Evolutionary conservation across 2,797 vertebrate species (phyloP).

Genomic region (Enteromius afrohamiltoni): DNA sequence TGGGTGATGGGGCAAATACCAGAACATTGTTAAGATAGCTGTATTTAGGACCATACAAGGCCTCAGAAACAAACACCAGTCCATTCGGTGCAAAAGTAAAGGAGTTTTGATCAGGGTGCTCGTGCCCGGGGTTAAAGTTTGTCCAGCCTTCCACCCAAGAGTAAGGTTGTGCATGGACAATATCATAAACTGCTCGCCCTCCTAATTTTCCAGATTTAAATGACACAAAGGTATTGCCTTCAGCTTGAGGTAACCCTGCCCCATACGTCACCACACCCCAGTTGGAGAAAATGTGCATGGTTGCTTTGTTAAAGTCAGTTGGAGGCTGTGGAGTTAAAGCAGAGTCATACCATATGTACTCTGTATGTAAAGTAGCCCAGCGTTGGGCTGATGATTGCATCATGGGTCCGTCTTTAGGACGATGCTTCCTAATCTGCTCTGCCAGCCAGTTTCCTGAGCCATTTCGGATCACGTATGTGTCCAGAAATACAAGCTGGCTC

Average conservation of each 20-base stretch:
- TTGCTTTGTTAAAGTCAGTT: conserved; percentile 71
- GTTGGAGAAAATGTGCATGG: conserved; percentile 85
- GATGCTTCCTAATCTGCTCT: conserved; percentile 84
- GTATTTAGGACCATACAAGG: conserved; percentile 86
- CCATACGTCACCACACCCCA: conserved; percentile 89
- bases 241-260: conserved; percentile 78
- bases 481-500: conserved; percentile 87
- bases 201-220: conserved; percentile 88
- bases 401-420: conserved; percentile 88
- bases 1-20: conserved; percentile 85
- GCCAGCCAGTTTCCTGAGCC: conserved; percentile 88
- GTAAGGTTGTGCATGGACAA: conserved; percentile 85
- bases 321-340: conserved; percentile 77
- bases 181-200: conserved; percentile 87
- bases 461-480: conserved; percentile 82
- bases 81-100: conserved; percentile 90
- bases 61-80: conserved; percentile 87
- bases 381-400: conserved; percentile 83
- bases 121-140: conserved; percentile 87
- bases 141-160: conserved; percentile 86
- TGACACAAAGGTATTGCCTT: conserved; percentile 85
- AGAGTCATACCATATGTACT: conserved; percentile 86
- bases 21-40: conserved; percentile 87
- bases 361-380: conserved; percentile 88
- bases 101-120: conserved; percentile 89